Percentiles rank a stretch among this genome's conserved stretches.
phyloP scores from a whole-genome alignment of 2,888 invertebrate genomes.

The Caenorhabditis angaria region DNA sequence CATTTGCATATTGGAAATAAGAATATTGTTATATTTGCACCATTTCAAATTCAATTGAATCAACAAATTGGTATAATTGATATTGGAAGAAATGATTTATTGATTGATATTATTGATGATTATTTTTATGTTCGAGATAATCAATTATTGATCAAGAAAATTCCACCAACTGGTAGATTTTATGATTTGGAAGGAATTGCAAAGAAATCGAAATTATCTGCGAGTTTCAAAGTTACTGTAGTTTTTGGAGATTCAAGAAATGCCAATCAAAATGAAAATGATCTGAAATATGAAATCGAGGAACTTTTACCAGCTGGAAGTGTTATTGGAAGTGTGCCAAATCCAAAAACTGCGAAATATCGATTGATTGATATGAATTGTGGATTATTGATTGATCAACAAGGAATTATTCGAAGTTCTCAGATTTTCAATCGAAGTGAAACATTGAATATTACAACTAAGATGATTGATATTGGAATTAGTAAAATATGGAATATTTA shows the following conservation, averaged over 20 bases:
- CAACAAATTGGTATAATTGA: conserved; percentile 26
- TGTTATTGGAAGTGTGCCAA: conserved; percentile 28
- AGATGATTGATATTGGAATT: conserved; percentile 30
- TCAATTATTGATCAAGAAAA: conserved; percentile 17
- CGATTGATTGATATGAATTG: conserved; percentile 24
- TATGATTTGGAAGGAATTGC: conserved; percentile 27
- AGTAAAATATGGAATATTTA: conserved; percentile 29
- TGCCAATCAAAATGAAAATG: conserved; percentile 12
- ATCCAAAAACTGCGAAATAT: conserved; percentile 28
- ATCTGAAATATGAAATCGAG: conserved; percentile 23
- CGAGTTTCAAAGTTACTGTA: conserved; percentile 13
- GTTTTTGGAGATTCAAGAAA: neutral
- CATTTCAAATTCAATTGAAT: conserved; percentile 9
- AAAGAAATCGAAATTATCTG: conserved; percentile 29
- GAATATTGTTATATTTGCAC: conserved; percentile 22
- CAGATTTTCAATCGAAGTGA: conserved; percentile 23
- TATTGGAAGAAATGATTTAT: conserved; percentile 37
- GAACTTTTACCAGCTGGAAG: conserved; percentile 27
- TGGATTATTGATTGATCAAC: conserved; percentile 32
- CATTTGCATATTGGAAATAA: conserved; percentile 14
- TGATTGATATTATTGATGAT: conserved; percentile 35
- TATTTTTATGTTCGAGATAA: conserved; percentile 25
- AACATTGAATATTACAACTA: conserved; percentile 20
- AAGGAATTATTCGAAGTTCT: conserved; percentile 22
- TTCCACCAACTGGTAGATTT: neutral